Conservation (phyloP, 2,113 vertebrate species). For the Tetrao urogallus region DNA sequence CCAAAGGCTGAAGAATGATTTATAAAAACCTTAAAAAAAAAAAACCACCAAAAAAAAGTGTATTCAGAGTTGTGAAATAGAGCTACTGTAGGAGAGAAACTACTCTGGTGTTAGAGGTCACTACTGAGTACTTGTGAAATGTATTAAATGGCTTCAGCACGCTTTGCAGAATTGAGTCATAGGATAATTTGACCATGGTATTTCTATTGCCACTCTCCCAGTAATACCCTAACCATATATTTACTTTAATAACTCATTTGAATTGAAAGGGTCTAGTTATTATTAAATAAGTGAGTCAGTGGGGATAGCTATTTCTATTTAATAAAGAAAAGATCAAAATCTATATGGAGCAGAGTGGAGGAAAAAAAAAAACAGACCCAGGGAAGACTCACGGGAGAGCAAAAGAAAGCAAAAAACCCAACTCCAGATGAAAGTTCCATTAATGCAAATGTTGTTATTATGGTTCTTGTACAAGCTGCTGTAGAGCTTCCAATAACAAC, state of each 20-base stretch:
- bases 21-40: constrained; percentile 14
- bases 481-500: constrained; percentile 3
- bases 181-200: constrained; percentile 15
- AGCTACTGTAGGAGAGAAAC: constrained; percentile 20
- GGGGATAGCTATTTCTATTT: constrained; percentile 30
- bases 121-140: background rate
- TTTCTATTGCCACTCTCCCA: constrained; percentile 29
- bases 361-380: background rate
- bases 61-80: constrained; percentile 52
- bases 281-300: constrained; percentile 37
- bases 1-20: constrained; percentile 25
- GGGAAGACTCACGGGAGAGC: background rate
- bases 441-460: background rate
- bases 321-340: constrained; percentile 36
- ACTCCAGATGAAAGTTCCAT: background rate
- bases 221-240: background rate
- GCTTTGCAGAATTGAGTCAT: constrained; percentile 47
- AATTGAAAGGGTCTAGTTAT: constrained; percentile 46
- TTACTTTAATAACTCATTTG: constrained; percentile 38
- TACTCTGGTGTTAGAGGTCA: constrained; percentile 43
- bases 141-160: background rate
- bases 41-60: background rate
- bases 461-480: background rate
- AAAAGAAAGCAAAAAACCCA: constrained; percentile 20
- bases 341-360: background rate